phyloP scores from a whole-genome alignment of 2,797 vertebrate genomes.

The Chloroceryle amazona region DNA sequence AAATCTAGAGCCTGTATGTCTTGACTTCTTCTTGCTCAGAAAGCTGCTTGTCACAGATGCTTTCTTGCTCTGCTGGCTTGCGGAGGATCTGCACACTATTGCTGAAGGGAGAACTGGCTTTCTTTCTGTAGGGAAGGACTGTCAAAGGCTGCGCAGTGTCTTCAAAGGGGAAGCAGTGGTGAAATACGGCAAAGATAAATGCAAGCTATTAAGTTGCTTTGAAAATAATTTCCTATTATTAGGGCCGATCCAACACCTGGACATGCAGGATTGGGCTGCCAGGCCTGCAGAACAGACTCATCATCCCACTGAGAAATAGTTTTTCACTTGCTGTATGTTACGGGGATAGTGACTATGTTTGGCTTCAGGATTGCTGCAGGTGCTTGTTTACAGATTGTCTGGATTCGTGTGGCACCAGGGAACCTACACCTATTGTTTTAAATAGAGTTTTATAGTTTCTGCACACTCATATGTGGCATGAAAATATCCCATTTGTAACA shows the following conservation, averaged over 20 bases:
- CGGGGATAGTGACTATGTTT: background rate
- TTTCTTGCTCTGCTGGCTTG: background rate
- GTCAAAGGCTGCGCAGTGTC: background rate
- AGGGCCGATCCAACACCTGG: background rate
- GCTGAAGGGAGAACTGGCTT: background rate
- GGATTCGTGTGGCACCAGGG: background rate
- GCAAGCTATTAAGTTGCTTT: background rate
- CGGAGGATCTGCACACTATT: background rate
- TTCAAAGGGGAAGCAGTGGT: background rate
- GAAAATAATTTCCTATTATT: background rate
- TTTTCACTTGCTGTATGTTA: background rate
- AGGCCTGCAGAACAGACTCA: background rate
- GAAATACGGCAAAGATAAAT: background rate
- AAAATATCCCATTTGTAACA: too few relatives aligned
- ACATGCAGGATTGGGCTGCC: background rate
- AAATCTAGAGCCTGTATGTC: conserved; percentile 51
- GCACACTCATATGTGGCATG: background rate
- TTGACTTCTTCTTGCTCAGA: conserved; percentile 25
- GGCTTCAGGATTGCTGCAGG: background rate
- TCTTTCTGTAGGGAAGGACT: background rate
- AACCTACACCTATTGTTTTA: background rate
- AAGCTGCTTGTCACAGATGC: background rate
- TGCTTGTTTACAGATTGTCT: background rate
- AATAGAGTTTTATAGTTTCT: background rate
- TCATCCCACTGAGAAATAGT: background rate